A percentile compares a stretch with the other conserved stretches of the same genome.
Evolutionary conservation across 2,113 vertebrate genomes (phyloP).

Genomic region (Verasper variegatus): DNA sequence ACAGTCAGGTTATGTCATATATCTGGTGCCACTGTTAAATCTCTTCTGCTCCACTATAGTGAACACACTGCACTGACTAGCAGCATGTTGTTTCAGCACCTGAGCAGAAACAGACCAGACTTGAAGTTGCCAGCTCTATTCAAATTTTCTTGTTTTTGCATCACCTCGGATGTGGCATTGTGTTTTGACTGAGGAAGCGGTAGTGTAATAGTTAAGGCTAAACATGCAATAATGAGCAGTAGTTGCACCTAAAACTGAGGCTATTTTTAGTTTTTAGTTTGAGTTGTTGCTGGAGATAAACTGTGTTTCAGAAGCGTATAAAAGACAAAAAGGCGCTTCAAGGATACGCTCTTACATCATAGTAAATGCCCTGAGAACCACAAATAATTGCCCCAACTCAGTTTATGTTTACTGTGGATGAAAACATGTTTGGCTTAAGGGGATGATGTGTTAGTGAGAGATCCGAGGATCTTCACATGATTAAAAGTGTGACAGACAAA

Average conservation of each 20-base stretch:
- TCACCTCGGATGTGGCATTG: constrained; percentile 53
- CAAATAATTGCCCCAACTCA: constrained; percentile 41
- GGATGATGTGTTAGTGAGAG: background rate
- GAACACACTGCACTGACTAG: background rate
- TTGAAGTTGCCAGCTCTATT: constrained; percentile 17
- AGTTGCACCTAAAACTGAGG: constrained; percentile 44
- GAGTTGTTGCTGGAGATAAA: constrained; percentile 28
- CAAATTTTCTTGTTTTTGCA: constrained; percentile 61
- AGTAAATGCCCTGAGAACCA: constrained; percentile 29
- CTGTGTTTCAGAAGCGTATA: constrained; percentile 10
- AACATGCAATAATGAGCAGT: constrained; percentile 52
- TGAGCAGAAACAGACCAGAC: constrained; percentile 20
- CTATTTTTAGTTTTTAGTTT: constrained; percentile 47
- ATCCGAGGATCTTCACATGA: background rate
- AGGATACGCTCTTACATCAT: background rate
- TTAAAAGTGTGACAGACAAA: background rate
- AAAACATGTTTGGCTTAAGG: constrained; percentile 17
- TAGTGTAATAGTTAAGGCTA: constrained; percentile 45
- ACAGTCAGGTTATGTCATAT: constrained; percentile 5
- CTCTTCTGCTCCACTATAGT: constrained; percentile 2
- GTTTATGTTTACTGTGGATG: constrained; percentile 30
- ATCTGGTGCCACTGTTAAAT: background rate
- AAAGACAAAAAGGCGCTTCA: background rate
- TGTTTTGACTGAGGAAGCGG: constrained; percentile 41
- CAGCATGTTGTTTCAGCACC: constrained; percentile 18